Percentiles rank a stretch among this genome's conserved stretches.
Evolutionary conservation across 2,888 invertebrate species (phyloP).

Genomic region (Drosophila paramelanica): DNA sequence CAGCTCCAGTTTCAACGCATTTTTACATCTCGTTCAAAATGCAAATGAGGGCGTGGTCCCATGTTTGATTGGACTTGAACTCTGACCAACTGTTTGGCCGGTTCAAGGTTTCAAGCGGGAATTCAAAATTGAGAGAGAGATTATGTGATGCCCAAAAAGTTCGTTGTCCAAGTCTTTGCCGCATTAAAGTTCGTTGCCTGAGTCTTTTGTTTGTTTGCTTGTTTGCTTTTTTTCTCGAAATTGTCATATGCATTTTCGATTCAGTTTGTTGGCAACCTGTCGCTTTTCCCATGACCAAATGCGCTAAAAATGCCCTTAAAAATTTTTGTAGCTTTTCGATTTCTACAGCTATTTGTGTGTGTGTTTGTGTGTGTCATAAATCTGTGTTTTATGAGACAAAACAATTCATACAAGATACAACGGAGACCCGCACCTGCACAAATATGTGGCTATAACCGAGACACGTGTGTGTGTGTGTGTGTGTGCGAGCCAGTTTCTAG

Average conservation of each 20-base stretch:
- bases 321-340: constrained; percentile 43
- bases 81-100: background rate
- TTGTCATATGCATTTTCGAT: constrained; percentile 33
- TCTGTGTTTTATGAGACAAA: constrained; percentile 40
- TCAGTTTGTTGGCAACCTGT: constrained; percentile 9
- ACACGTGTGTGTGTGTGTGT: constrained; percentile 27
- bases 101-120: constrained; percentile 18
- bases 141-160: constrained; percentile 16
- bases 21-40: constrained; percentile 15
- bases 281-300: constrained; percentile 53
- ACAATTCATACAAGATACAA: constrained; percentile 21
- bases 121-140: background rate
- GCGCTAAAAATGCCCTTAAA: constrained; percentile 39
- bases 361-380: constrained; percentile 45
- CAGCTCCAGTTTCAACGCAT: background rate
- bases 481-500: constrained; percentile 43
- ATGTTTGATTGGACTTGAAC: constrained; percentile 11
- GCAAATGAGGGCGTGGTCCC: constrained; percentile 47
- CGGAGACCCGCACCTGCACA: constrained; percentile 52
- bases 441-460: constrained; percentile 49
- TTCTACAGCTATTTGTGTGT: constrained; percentile 35
- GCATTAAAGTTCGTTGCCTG: constrained; percentile 35
- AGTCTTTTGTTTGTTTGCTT: constrained; percentile 35
- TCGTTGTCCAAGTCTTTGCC: constrained; percentile 48
- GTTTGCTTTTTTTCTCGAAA: constrained; percentile 5